These are phyloP conservation scores for Eurois occulta DNA, from an alignment of 2,888 invertebrate genomes.

Conservation along the genomic window DNA sequence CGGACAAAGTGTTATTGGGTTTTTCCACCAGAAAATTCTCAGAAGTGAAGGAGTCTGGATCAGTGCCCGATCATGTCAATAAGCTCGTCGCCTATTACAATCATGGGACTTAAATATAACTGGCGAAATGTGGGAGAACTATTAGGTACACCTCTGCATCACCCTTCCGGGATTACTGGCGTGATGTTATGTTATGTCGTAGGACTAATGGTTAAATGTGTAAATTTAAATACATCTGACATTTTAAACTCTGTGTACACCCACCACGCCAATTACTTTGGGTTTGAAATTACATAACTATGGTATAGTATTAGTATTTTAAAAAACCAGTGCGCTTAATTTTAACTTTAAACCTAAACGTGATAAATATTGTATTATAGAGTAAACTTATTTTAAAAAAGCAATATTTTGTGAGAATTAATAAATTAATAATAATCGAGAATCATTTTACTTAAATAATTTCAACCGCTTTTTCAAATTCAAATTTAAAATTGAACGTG, in stretches of 20 bases:
- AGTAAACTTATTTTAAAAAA: neutral
- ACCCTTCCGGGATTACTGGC: neutral
- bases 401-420: neutral
- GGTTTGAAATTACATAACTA: neutral
- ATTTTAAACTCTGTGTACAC: neutral
- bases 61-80: neutral
- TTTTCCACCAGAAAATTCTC: neutral
- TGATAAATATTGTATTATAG: neutral
- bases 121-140: neutral
- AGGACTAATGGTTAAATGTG: neutral
- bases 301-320: too few relatives aligned
- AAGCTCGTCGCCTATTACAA: neutral
- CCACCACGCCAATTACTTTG: neutral
- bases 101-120: neutral
- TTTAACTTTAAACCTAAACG: slow-evolving; percentile 10
- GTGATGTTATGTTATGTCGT: neutral
- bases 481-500: too few relatives aligned
- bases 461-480: too few relatives aligned
- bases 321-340: slow-evolving; percentile 16
- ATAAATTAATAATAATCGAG: neutral
- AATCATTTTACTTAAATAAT: neutral
- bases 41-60: neutral
- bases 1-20: neutral
- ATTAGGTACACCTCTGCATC: neutral
- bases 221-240: neutral